phyloP scores from a whole-genome alignment of 2,797 vertebrate genomes.

The Eleutherodactylus coqui region DNA sequence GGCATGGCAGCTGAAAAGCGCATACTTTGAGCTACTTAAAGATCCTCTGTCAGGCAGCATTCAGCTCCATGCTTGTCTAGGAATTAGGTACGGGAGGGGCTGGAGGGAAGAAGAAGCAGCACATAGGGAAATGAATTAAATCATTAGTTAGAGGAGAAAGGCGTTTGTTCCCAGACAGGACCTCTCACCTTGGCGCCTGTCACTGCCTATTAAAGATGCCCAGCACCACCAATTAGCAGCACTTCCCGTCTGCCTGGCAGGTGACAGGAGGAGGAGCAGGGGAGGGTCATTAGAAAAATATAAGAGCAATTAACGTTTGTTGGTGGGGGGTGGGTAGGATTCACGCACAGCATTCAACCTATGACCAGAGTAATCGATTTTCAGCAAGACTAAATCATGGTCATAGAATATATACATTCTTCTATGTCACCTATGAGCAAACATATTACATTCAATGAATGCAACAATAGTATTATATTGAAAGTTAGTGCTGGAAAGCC shows the following conservation, averaged over 20 bases:
- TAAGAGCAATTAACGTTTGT: constrained; percentile 58
- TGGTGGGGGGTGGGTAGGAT: constrained; percentile 49
- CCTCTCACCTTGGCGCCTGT: constrained; percentile 59
- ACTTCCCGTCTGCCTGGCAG: constrained; percentile 50
- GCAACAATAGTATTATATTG: not conserved
- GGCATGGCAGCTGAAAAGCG: not conserved
- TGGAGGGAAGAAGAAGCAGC: constrained; percentile 37
- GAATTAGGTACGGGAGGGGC: constrained; percentile 22
- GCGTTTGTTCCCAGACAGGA: constrained; percentile 53
- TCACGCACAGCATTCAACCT: constrained; percentile 8
- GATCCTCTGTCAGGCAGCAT: constrained; percentile 37
- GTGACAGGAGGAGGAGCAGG: constrained; percentile 57
- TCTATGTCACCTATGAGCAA: not conserved
- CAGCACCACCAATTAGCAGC: constrained; percentile 57
- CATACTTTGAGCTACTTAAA: not conserved
- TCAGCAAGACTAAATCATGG: not conserved
- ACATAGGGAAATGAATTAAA: constrained; percentile 62
- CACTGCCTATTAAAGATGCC: constrained; percentile 54
- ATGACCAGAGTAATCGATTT: not conserved
- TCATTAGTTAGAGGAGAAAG: constrained; percentile 64
- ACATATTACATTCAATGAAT: not conserved
- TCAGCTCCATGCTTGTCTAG: constrained; percentile 37
- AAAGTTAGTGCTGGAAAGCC: no score
- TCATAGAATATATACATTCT: not conserved
- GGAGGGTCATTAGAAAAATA: constrained; percentile 52